Evolutionary conservation across 2,888 invertebrate species (phyloP), one percentile per base, ranked within the genome.

Genomic region (Crocallis elinguaria): DNA sequence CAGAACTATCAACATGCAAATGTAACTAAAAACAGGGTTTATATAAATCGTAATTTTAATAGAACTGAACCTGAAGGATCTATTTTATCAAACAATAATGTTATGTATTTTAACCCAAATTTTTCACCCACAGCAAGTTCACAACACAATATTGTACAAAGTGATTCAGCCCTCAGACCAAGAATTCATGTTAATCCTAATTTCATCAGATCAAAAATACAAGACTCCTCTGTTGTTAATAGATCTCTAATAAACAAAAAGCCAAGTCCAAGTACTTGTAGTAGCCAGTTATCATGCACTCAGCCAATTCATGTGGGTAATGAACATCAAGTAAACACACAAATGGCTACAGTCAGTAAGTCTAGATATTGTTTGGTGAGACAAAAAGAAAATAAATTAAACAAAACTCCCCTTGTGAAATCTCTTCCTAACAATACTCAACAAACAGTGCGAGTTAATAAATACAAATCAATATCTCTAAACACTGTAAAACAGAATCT

Each of bases 171-270:
- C 11, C 38, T 38, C 48, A 77, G 73, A 35, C 64, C 75, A 32
- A 86, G 72, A 69, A 92, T 92, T 62, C 88, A 87, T 75, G 73
- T 93, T 0, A 93, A 93, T 71, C 93, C 92, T 21, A 84, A 87
- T 76, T 88, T 92, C 72, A 69, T 85, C 4, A 49, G 48, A 41
- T 6, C 57, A 32, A 54, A 49, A 27, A n/a, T 29, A 21, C 38
- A 27, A 37, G 35, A 41, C 19, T 2, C 2, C 8, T 9, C 30
- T 19, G 13, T 19, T 29, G 29, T 17, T 39, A 11, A 8, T 11
- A 33, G 6, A 2, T 36, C 25, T 13, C 29, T 42, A 0, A 13
- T 13, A 11, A 52, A 17, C 19, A 30, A 35, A 21, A 2, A 9
- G 8, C 11, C 39, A 36, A 44, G 9, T 36, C 3, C 9, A 8